phyloP scores from a whole-genome alignment of 2,888 invertebrate species.

The Idaea straminata region DNA sequence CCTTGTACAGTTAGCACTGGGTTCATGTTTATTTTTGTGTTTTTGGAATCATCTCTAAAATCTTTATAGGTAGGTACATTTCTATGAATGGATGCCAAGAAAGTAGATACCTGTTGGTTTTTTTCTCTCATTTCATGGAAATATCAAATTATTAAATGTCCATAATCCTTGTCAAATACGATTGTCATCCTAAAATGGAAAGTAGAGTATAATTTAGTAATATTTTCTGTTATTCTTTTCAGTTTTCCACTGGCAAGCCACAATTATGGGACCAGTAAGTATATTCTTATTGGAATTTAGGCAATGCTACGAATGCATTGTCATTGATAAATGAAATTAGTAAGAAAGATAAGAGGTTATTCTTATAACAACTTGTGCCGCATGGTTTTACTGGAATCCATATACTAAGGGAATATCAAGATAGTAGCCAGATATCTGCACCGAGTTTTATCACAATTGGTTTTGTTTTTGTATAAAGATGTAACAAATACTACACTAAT shows the following conservation, averaged over 20 bases:
- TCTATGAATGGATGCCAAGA: constrained; percentile 14
- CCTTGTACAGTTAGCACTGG: constrained; percentile 33
- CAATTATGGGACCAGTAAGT: constrained; percentile 99
- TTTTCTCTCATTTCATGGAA: constrained; percentile 11
- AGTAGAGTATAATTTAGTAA: background rate
- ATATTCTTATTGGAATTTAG: constrained; percentile 27
- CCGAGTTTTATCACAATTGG: background rate
- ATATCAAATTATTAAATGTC: background rate
- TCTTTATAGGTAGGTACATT: constrained; percentile 3
- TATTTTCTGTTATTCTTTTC: constrained; percentile 69
- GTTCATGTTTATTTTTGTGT: constrained; percentile 19
- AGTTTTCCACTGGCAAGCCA: constrained; percentile 99
- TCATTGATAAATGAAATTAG: constrained; percentile 13
- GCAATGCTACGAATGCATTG: constrained; percentile 11
- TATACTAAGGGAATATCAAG: background rate
- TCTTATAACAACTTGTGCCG: background rate
- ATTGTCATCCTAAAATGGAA: background rate
- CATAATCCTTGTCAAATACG: constrained; percentile 6
- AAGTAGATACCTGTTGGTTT: constrained; percentile 19
- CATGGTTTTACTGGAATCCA: background rate
- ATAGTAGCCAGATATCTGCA: no score
- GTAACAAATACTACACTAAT: no score
- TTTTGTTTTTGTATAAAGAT: no score
- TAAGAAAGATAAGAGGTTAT: background rate
- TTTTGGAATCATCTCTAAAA: constrained; percentile 22